Evolutionary conservation across 2,888 invertebrate genomes (phyloP), one percentile per base, ranked within the genome.

Genomic region (Limnephilus lunatus): DNA sequence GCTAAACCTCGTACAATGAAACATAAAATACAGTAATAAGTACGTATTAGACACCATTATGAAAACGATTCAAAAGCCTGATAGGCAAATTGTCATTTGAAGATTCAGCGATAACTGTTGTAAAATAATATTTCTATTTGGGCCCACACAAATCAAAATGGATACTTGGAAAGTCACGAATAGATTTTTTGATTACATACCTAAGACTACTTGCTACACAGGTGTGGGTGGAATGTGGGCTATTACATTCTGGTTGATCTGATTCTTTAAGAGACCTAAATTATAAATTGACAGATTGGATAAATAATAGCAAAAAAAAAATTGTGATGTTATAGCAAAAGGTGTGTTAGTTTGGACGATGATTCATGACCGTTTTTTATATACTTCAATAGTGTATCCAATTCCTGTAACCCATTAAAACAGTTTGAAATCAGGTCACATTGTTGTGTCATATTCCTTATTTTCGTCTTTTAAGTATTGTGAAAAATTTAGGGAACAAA

Each of bases 51-150:
- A 68, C 25, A 68, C 68, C 44, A 25, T 44, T 35, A n/a, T n/a
- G 35, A 39, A 82, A 44, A 85, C n/a, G 86, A 44, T 86, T 86
- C 39, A 48, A 86, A 7, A n/a, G 2, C 9, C 48, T 30, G 86
- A 86, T 48, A 35, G 44, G 14, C 25, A 83, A 44, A 44, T n/a
- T 48, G 86, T 39, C 44, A 86, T n/a, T 86, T 86, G 39, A 86
- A 86, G 44, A 86, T 86, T 86, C 35, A 48, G 14, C n/a, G 86
- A 44, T 86, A 86, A 86, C 44, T n/a, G 48, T 30, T 30, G 35
- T 86, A 68, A 68, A n/a, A 68, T 68, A 68, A 68, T n/a, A 68
- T 25, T 68, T n/a, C 25, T 68, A 68, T 68, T n/a, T 68, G 25
- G 25, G n/a, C 68, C 68, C 68, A 68, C 68, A 68, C 68, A 68